Evolutionary conservation across 2,888 invertebrate genomes (phyloP).

Genomic region (Carabus problematicus): DNA sequence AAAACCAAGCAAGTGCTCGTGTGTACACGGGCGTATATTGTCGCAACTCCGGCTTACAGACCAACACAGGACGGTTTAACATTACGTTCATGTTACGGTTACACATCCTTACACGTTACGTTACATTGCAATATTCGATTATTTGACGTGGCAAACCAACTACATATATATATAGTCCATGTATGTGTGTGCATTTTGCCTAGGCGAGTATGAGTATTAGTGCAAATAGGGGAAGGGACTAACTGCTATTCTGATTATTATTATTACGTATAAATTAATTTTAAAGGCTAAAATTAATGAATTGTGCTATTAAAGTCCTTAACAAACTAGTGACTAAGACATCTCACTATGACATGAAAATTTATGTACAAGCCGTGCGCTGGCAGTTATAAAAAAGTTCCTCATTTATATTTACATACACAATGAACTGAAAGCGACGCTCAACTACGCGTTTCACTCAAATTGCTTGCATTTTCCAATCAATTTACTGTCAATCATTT

Average conservation of each 20-base stretch:
- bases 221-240: neutral
- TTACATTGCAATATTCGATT: neutral
- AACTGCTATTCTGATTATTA: neutral
- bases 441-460: too few species aligned
- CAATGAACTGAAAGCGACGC: neutral
- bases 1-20: neutral
- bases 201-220: conserved; percentile 17
- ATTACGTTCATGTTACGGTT: conserved; percentile 14
- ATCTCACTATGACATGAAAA: conserved; percentile 42
- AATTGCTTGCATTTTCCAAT: conserved; percentile 2
- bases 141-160: conserved; percentile 31
- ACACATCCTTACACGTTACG: neutral
- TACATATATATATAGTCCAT: conserved; percentile 22
- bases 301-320: conserved; percentile 29
- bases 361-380: conserved; percentile 40
- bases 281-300: neutral
- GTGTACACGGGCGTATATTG: too few species aligned
- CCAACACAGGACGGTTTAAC: conserved; percentile 31
- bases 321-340: conserved; percentile 36
- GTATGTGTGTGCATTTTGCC: neutral
- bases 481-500: conserved; percentile 25
- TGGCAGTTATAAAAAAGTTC: conserved; percentile 40
- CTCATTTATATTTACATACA: conserved; percentile 20
- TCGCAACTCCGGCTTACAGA: conserved; percentile 34
- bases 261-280: neutral